Base-by-base conservation (phyloP, 2,797 vertebrate species). In the Lacerta bilineata region DNA sequence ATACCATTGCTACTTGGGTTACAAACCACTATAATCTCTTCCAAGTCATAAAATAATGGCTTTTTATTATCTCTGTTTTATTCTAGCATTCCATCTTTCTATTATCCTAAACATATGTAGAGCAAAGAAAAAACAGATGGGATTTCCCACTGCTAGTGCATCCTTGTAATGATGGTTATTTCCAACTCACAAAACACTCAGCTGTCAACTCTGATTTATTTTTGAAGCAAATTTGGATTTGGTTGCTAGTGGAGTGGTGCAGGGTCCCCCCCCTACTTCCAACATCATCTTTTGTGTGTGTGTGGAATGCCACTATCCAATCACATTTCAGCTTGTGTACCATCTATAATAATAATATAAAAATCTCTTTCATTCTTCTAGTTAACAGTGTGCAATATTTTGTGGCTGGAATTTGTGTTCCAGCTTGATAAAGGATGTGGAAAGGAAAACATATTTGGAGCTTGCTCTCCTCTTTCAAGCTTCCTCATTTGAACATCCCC, bases 131-230 rank as follows among this genome's bases (percentile, higher is more conserved):
- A 82, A 89, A 82, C 95, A 93, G 93, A 95, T 25, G 91, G 91
- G 88, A 84, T 88, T 94, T 94, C 91, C 92, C 79, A 81, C 72
- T 50, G 86, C 91, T 88, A 84, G 43, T 88, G 84, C 92, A 93
- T 91, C 92, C 90, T 84, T 86, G 84, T 83, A 66, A 87, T 86
- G 90, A 77, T 27, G 86, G 68, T 80, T 94, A 89, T 93, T 94
- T 92, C 90, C 93, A 96, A 94, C 94, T 92, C 95, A 91, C 59
- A 95, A 92, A 95, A 94, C 86, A 72, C 87, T 88, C 80, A 77
- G 88, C 93, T 92, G 92, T 59, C 92, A 89, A 50, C 74, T n/a
- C 85, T 2, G 75, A 75, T 93, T 91, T 92, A 85, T 93, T 91
- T 36, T 68, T 10, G 0, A 90, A 17, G 83, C 50, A 33, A 18